Evolutionary conservation across 2,113 vertebrate genomes (phyloP).

Genomic region (Burhinus bistriatus): DNA sequence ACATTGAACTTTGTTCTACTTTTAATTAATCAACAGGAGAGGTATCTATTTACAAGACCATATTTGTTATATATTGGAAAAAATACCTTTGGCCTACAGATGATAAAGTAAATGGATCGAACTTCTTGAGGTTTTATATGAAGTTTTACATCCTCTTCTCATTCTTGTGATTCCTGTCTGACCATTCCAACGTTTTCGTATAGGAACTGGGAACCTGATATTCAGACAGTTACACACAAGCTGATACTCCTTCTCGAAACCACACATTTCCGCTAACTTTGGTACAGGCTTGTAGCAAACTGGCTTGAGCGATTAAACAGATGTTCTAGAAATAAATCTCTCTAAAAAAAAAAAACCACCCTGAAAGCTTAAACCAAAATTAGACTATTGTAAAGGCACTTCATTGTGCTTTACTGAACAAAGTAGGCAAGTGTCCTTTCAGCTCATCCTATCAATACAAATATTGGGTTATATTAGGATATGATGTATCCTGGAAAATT

Average conservation of each 20-base stretch:
- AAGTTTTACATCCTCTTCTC: not conserved
- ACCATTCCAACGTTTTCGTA: not conserved
- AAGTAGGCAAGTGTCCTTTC: not conserved
- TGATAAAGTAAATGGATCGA: not conserved
- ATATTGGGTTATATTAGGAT: not conserved
- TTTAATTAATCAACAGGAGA: not conserved
- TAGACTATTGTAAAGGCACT: not conserved
- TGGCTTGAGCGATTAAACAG: not conserved
- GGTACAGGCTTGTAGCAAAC: not conserved
- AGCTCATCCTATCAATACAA: not conserved
- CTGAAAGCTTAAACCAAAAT: not conserved
- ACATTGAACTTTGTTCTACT: not conserved
- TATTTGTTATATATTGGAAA: not conserved
- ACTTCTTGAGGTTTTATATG: not conserved
- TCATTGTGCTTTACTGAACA: not conserved
- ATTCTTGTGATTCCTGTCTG: not conserved
- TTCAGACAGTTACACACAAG: not conserved
- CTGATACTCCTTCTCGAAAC: not conserved
- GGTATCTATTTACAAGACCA: not conserved
- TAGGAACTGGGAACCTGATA: not conserved
- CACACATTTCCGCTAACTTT: not conserved
- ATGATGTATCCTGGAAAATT: not conserved
- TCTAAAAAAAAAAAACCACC: not conserved
- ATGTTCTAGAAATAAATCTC: not conserved
- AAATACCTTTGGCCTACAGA: not conserved